Evolutionary conservation across 2,797 vertebrate species (phyloP).

Genomic region (Sarcophilus harrisii): DNA sequence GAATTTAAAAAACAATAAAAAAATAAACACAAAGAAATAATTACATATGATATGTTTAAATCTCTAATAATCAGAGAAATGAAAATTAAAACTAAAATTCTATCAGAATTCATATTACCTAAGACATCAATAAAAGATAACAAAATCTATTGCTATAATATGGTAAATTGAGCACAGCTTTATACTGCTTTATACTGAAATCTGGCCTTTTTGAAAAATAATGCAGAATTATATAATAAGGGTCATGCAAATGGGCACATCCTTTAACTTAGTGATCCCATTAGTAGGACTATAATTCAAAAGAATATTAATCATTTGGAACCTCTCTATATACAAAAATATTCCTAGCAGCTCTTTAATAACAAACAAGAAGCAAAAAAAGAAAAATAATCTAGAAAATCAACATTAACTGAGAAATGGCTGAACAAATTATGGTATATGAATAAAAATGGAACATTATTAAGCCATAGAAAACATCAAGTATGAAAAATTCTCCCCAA

Average conservation of each 20-base stretch:
- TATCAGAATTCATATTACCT: not conserved
- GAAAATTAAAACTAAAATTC: not conserved
- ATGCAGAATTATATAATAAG: too few species aligned
- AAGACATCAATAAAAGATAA: not conserved
- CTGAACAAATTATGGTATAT: not conserved
- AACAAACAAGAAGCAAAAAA: too few species aligned
- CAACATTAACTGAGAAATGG: conserved; percentile 16
- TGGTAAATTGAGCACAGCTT: too few species aligned
- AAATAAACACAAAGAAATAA: conserved; percentile 3
- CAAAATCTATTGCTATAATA: not conserved
- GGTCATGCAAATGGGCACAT: too few species aligned
- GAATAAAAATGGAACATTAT: not conserved
- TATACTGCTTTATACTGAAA: too few species aligned
- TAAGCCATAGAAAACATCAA: not conserved
- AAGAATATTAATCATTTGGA: too few species aligned
- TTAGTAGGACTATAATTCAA: too few species aligned
- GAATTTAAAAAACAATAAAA: not conserved
- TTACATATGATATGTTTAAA: conserved; percentile 13
- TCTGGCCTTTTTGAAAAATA: too few species aligned
- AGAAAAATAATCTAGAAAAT: conserved; percentile 10
- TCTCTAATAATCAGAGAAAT: conserved; percentile 51
- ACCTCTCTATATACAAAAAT: too few species aligned
- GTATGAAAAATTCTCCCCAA: not conserved
- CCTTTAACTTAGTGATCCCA: too few species aligned
- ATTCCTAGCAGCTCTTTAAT: too few species aligned